These are phyloP conservation scores for Centrocercus urophasianus DNA, from an alignment of 2,113 vertebrate species.

Conservation along the genomic window DNA sequence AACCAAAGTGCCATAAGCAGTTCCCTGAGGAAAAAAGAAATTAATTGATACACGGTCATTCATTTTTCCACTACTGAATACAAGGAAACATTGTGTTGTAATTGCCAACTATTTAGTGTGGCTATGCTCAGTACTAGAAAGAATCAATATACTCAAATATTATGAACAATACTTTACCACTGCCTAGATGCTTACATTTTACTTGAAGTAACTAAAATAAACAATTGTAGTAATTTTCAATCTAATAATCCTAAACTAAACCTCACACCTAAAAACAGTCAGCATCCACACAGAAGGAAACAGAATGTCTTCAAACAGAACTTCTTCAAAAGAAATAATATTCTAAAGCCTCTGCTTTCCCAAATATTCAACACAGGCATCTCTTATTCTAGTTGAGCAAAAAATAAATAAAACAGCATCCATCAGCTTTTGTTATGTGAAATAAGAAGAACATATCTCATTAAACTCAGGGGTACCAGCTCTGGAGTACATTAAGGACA, in stretches of 20 bases:
- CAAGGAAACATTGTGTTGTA: conserved; percentile 1
- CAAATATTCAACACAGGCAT: background rate
- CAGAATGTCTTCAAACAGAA: background rate
- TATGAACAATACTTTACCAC: background rate
- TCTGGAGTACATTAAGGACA: background rate
- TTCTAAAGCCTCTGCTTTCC: background rate
- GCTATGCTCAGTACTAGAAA: background rate
- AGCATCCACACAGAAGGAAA: background rate
- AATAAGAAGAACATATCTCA: background rate
- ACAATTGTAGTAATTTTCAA: background rate
- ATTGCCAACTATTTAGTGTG: background rate
- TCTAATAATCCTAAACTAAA: background rate
- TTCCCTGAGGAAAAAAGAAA: conserved; percentile 81
- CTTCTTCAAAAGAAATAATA: background rate
- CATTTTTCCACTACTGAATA: background rate
- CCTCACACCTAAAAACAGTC: background rate
- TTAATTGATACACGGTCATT: background rate
- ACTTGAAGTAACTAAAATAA: background rate
- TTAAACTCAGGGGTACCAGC: background rate
- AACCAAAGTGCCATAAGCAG: conserved; percentile 89
- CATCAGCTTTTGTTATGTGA: background rate
- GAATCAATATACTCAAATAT: background rate
- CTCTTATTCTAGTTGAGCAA: background rate
- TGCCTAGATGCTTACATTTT: background rate
- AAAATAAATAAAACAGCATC: background rate